phyloP scores from a whole-genome alignment of 2,888 invertebrate genomes.

The Aromia moschata region DNA sequence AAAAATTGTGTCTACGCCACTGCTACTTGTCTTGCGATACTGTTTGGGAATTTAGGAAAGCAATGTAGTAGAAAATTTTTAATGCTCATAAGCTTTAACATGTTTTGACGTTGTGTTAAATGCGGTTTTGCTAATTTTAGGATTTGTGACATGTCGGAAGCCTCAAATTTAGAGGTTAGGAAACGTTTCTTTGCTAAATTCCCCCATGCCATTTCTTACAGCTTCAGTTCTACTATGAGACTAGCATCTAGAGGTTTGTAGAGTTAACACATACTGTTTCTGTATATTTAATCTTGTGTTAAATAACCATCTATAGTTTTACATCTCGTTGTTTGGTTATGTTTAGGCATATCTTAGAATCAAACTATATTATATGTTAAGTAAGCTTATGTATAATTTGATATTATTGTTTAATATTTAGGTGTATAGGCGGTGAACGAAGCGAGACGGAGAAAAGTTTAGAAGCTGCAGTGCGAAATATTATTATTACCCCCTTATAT shows the following conservation, averaged over 20 bases:
- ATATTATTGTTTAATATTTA: constrained; percentile 27
- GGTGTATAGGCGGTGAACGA: constrained; percentile 32
- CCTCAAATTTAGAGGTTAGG: too few relatives aligned
- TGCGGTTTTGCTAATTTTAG: too few relatives aligned
- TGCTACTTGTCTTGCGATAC: too few relatives aligned
- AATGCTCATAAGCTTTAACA: too few relatives aligned
- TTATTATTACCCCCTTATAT: constrained; percentile 28
- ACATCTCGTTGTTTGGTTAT: constrained; percentile 11
- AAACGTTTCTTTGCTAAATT: too few relatives aligned
- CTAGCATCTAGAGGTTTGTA: neutral
- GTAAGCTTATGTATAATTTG: constrained; percentile 25
- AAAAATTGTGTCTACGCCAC: too few relatives aligned
- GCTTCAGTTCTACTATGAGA: neutral
- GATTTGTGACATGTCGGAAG: too few relatives aligned
- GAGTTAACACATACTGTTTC: neutral
- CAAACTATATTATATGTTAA: neutral
- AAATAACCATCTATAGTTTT: constrained; percentile 2
- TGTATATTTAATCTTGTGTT: neutral
- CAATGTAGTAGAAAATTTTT: too few relatives aligned
- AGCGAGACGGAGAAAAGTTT: constrained; percentile 29
- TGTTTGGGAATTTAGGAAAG: too few relatives aligned
- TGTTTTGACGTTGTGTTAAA: too few relatives aligned
- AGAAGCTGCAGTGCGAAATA: constrained; percentile 39
- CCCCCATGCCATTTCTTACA: neutral
- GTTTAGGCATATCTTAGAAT: constrained; percentile 16